Conservation (phyloP, 2,797 vertebrate genomes). For the Chiloscyllium punctatum region DNA sequence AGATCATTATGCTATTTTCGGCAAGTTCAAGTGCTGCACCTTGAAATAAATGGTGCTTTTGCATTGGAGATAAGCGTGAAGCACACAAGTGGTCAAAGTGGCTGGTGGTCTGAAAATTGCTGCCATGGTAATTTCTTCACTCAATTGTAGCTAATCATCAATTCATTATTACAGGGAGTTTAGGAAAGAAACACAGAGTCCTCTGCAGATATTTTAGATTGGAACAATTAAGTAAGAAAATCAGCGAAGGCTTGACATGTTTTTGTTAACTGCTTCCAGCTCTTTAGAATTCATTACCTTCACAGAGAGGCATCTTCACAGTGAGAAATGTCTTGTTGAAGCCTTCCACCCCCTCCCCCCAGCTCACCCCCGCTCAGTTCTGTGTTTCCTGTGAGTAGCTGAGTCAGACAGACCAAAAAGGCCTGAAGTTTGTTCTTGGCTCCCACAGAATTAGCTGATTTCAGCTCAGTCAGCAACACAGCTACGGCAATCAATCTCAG, state of each 20-base stretch:
- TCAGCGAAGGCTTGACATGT: neutral
- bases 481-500: neutral
- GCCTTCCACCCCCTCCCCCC: too few species aligned
- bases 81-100: neutral
- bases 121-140: neutral
- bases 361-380: neutral
- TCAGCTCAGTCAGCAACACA: neutral
- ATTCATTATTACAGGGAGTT: neutral
- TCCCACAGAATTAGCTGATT: neutral
- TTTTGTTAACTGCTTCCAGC: neutral
- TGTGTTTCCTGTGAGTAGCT: neutral
- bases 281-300: neutral
- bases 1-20: neutral
- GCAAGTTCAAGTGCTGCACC: neutral
- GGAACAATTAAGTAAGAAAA: neutral
- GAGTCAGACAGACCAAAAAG: neutral
- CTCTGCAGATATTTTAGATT: neutral
- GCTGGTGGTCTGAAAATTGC: neutral
- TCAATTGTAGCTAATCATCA: neutral
- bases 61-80: neutral
- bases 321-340: neutral
- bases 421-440: neutral
- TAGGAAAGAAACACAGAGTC: neutral
- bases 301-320: neutral
- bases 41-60: neutral